Evolutionary conservation across 1,140 invertebrate species (phyloP).

Genomic region (Caenorhabditis briggsae): DNA sequence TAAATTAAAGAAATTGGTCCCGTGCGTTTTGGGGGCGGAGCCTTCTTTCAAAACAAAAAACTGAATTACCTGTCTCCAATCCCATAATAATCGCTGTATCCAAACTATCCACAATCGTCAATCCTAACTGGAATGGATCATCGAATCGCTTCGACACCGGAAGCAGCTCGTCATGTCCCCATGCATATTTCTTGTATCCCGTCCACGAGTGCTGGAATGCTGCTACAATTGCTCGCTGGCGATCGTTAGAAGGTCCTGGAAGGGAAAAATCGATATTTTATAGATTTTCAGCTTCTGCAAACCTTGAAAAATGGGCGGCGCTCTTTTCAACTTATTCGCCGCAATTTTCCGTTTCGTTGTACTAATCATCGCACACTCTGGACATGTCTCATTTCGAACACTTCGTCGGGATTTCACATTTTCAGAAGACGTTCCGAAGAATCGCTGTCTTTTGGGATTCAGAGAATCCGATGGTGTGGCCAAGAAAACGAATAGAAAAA

Average conservation of each 20-base stretch:
- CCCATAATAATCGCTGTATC: slow-evolving; percentile 94
- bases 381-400: neutral
- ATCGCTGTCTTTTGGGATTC: slow-evolving; percentile 32
- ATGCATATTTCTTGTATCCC: slow-evolving; percentile 90
- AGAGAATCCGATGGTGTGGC: neutral
- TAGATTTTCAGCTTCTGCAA: neutral
- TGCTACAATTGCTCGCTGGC: slow-evolving; percentile 86
- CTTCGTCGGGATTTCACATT: neutral
- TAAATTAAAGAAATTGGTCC: too few species aligned
- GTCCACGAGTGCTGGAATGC: slow-evolving; percentile 92
- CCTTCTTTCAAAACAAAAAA: neutral
- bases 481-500: neutral
- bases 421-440: neutral
- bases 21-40: too few species aligned
- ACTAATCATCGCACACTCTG: neutral
- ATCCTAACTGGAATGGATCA: slow-evolving; percentile 87
- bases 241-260: slow-evolving; percentile 84
- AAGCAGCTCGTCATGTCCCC: slow-evolving; percentile 93
- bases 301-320: slow-evolving; percentile 47
- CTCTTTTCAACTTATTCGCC: slow-evolving; percentile 21
- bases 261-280: neutral
- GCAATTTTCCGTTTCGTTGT: neutral
- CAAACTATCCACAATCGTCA: slow-evolving; percentile 90
- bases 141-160: slow-evolving; percentile 85
- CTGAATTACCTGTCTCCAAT: slow-evolving; percentile 79